Conservation (phyloP, 2,113 vertebrate genomes). For the Oostethus manadensis region DNA sequence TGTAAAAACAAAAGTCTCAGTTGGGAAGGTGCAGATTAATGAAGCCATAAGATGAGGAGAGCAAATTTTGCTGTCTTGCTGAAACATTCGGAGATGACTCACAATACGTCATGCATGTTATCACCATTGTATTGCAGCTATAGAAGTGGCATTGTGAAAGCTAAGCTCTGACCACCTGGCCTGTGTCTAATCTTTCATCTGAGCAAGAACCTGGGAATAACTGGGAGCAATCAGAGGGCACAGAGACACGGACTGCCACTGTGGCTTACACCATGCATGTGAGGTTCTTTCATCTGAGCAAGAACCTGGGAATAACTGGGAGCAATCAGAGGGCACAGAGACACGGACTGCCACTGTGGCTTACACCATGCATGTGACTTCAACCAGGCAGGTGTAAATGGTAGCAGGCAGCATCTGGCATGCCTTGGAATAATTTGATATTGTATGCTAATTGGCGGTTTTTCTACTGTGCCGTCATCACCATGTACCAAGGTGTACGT, state of each 20-base stretch:
- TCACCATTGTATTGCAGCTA: constrained; percentile 34
- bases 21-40: not conserved
- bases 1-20: not conserved
- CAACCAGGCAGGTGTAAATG: constrained; percentile 53
- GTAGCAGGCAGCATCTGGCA: constrained; percentile 62
- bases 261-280: constrained; percentile 44
- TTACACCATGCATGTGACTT: constrained; percentile 47
- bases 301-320: constrained; percentile 55
- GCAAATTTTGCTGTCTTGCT: constrained; percentile 3
- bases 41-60: not conserved
- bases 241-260: constrained; percentile 51
- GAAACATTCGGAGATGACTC: constrained; percentile 6
- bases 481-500: constrained; percentile 3
- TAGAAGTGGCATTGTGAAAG: constrained; percentile 49
- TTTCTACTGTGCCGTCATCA: constrained; percentile 31
- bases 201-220: constrained; percentile 57
- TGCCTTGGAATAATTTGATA: constrained; percentile 42
- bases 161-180: constrained; percentile 57
- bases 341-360: constrained; percentile 52
- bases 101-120: constrained; percentile 47
- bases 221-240: constrained; percentile 53
- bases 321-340: constrained; percentile 52
- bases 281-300: constrained; percentile 57
- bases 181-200: constrained; percentile 43
- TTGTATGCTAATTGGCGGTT: constrained; percentile 47